A percentile compares a stretch with the other conserved stretches of the same genome.
These are phyloP conservation scores for Agelastica alni DNA, from an alignment of 2,888 invertebrate genomes.

Conservation along the genomic window DNA sequence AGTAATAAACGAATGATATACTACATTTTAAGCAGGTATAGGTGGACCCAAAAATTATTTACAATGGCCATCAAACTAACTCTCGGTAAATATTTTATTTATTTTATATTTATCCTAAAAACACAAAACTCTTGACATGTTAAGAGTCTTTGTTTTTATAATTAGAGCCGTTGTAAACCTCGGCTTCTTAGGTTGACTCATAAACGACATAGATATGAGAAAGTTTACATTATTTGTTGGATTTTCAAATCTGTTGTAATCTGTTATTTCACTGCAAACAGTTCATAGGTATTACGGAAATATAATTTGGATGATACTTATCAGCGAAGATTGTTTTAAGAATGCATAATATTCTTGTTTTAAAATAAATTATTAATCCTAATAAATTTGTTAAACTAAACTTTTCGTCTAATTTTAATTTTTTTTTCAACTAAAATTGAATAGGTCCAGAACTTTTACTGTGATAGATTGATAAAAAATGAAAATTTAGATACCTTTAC, in stretches of 20 bases:
- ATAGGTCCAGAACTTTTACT: too few species aligned
- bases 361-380: too few species aligned
- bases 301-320: too few species aligned
- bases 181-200: constrained; percentile 30
- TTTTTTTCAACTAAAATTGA: too few species aligned
- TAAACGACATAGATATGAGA: constrained; percentile 22
- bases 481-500: too few species aligned
- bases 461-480: too few species aligned
- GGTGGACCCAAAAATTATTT: constrained; percentile 33
- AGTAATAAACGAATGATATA: too few species aligned
- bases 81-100: constrained; percentile 28
- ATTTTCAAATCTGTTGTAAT: constrained; percentile 25
- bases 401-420: too few species aligned
- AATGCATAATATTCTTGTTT: too few species aligned
- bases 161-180: constrained; percentile 32
- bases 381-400: too few species aligned
- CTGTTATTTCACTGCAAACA: constrained; percentile 16
- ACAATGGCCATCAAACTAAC: constrained; percentile 25
- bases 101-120: constrained; percentile 29
- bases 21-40: too few species aligned
- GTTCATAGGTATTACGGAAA: constrained; percentile 10
- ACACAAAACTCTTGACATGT: constrained; percentile 28
- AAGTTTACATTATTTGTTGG: constrained; percentile 24
- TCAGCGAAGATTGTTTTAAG: too few species aligned
- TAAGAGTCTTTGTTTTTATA: constrained; percentile 34